Conservation (phyloP, 2,113 vertebrate species). For the Aplodontia rufa region DNA sequence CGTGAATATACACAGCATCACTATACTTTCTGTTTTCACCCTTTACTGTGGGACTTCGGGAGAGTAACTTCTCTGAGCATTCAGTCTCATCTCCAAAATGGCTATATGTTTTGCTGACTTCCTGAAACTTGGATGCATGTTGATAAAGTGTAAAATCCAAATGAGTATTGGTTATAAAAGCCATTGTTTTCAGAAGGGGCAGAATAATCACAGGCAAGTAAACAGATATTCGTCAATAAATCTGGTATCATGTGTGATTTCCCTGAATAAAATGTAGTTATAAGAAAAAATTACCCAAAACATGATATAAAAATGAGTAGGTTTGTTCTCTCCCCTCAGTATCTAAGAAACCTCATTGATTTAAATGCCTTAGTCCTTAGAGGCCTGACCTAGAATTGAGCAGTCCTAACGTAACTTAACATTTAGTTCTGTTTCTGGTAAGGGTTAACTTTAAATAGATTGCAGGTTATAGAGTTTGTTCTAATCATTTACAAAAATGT, state of each 20-base stretch:
- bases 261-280: background rate
- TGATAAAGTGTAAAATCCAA: background rate
- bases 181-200: accelerated
- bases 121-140: background rate
- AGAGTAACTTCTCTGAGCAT: background rate
- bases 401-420: background rate
- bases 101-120: background rate
- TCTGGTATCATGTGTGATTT: background rate
- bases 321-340: background rate
- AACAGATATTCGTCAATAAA: background rate
- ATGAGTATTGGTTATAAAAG: background rate
- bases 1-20: background rate
- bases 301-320: background rate
- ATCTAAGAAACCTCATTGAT: background rate
- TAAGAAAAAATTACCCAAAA: background rate
- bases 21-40: background rate
- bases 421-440: slow-evolving; percentile 33
- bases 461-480: slow-evolving; percentile 42
- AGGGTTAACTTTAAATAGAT: slow-evolving; percentile 69
- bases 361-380: slow-evolving; percentile 1
- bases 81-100: background rate
- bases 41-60: background rate
- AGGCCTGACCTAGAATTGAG: background rate
- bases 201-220: background rate
- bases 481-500: slow-evolving; percentile 59